Base-by-base conservation (phyloP, 1,140 invertebrate genomes). In the Drosophila pseudoananassae region DNA sequence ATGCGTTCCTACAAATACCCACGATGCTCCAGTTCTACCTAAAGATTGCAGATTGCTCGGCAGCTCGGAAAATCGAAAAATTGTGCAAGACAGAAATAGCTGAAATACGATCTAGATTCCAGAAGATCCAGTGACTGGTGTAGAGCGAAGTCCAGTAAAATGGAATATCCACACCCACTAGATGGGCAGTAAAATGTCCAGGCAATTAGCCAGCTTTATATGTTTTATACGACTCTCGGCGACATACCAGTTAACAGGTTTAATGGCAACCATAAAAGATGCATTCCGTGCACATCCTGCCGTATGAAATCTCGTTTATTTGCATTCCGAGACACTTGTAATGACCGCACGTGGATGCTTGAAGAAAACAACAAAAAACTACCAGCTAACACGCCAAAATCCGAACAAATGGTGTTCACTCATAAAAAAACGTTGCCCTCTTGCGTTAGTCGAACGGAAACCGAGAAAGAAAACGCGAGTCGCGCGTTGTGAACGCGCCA, bases 51-150 rank as follows among this genome's bases (percentile, higher is more conserved):
- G 43, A 70, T 47, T 78, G 81, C 50, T 64, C 40, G 70, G 53
- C 55, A 68, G 70, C 65, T 73, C 46, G 82, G 83, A 85, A 85
- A 85, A 85, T 85, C 74, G 78, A 73, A 85, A 78, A 88, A 82
- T 71, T 87, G 83, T 87, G 82, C 75, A 87, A 61, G 82, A 51
- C 73, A 66, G 38, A 64, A 45, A 74, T 77, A 77, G 80, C 76
- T 81, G 70, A 85, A 88, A 75, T 58, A 74, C 65, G 58, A 78
- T 72, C 58, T 61, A 23, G 29, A 60, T 71, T 56, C 38, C 5
- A 14, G 9, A 17, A 0, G 15, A 17, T 31, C 17, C 46, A 12
- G 14, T 14, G 40, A 1, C 40, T 43, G 40, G 8, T 17, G 40
- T 54, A 9, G 8, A 36, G 50, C 40, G 7, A 3, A 27, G 55